Percentiles rank a stretch among this genome's conserved stretches.
These are phyloP conservation scores for Druceiella hillmani DNA, from an alignment of 2,888 invertebrate genomes.

Conservation along the genomic window DNA sequence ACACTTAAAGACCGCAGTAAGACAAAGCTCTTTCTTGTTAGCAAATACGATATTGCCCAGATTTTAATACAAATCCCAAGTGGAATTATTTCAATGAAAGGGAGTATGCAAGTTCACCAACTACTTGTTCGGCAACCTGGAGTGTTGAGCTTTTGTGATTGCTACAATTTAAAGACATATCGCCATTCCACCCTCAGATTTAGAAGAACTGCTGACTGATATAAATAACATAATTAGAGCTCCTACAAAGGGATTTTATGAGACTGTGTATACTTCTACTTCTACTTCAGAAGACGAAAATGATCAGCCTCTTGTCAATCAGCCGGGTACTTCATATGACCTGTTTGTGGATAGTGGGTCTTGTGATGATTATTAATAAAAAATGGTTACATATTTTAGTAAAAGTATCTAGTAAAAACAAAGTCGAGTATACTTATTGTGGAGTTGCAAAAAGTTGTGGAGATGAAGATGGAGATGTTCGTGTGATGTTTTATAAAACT, in stretches of 20 bases:
- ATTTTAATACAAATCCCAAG: constrained; percentile 5
- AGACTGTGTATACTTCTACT: constrained; percentile 7
- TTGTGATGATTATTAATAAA: too few relatives aligned
- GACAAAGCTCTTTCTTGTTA: constrained; percentile 8
- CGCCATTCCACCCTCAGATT: constrained; percentile 5
- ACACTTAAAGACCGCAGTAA: constrained; percentile 3
- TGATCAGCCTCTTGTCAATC: constrained; percentile 3
- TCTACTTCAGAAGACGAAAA: constrained; percentile 8
- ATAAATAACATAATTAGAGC: constrained; percentile 6
- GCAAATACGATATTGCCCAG: constrained; percentile 5
- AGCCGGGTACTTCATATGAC: constrained; percentile 5
- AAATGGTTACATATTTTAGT: too few relatives aligned
- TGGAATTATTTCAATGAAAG: constrained; percentile 6
- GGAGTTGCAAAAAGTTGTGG: too few relatives aligned
- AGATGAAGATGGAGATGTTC: constrained; percentile 4
- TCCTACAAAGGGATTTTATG: constrained; percentile 6
- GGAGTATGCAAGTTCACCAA: constrained; percentile 8
- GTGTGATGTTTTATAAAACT: constrained; percentile 1
- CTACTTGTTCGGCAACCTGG: constrained; percentile 7
- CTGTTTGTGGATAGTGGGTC: neutral
- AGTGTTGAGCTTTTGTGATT: constrained; percentile 5
- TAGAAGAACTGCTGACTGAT: constrained; percentile 8
- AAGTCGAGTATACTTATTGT: too few relatives aligned
- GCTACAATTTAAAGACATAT: constrained; percentile 4
- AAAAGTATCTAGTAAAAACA: neutral